phyloP scores from a whole-genome alignment of 1,140 invertebrate genomes.

The Euura lappo region DNA sequence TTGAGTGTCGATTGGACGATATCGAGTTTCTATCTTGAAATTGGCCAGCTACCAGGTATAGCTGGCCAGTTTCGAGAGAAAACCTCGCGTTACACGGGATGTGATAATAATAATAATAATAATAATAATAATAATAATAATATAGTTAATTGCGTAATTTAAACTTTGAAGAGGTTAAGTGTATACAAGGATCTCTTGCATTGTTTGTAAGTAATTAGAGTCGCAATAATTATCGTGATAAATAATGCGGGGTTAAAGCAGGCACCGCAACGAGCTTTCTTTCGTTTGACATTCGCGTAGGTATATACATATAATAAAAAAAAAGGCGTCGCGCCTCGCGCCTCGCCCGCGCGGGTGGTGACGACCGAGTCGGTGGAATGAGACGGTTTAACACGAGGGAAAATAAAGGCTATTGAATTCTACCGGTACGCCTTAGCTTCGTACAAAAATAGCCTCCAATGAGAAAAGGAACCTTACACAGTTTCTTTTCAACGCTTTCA shows the following conservation, averaged over 20 bases:
- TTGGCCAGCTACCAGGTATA: too few species aligned
- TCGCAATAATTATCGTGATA: constrained; percentile 1
- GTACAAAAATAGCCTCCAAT: constrained; percentile 58
- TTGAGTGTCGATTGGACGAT: too few species aligned
- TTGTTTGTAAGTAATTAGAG: background rate
- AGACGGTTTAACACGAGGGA: constrained; percentile 46
- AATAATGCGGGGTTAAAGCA: background rate
- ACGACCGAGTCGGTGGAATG: constrained; percentile 9
- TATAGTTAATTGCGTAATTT: constrained; percentile 7
- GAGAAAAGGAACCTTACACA: constrained; percentile 56
- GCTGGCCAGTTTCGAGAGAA: too few species aligned
- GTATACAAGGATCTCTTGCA: background rate
- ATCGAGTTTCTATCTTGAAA: too few species aligned
- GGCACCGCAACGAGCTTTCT: background rate
- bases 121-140: background rate
- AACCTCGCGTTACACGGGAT: too few species aligned
- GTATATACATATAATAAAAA: background rate
- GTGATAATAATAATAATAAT: too few species aligned
- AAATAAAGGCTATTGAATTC: constrained; percentile 59
- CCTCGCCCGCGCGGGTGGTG: background rate
- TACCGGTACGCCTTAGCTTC: constrained; percentile 9
- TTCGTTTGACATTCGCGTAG: background rate
- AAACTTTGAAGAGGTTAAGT: background rate
- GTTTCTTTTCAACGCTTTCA: constrained; percentile 57
- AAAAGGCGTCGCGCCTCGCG: background rate